These are phyloP conservation scores for Eudyptes chrysolophus DNA, from an alignment of 2,113 vertebrate genomes.

Conservation along the genomic window DNA sequence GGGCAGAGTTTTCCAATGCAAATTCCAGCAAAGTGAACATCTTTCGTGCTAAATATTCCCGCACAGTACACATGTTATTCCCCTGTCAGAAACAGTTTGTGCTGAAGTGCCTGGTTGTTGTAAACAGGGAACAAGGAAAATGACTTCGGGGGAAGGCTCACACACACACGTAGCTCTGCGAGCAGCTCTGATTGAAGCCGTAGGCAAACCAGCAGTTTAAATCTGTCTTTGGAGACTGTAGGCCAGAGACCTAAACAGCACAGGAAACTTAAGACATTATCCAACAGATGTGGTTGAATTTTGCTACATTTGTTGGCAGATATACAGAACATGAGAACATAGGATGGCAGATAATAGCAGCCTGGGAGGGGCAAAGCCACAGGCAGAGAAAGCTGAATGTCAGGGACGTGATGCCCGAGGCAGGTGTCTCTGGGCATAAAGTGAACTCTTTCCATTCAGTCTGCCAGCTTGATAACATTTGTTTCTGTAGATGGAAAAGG, in stretches of 20 bases:
- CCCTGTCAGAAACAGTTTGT: constrained; percentile 22
- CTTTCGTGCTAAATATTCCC: neutral
- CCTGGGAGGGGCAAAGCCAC: neutral
- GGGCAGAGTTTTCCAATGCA: constrained; percentile 12
- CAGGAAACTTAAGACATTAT: neutral
- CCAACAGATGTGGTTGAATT: constrained; percentile 36
- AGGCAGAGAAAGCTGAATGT: constrained; percentile 39
- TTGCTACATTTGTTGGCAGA: constrained; percentile 20
- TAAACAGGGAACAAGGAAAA: constrained; percentile 18
- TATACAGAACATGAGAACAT: neutral
- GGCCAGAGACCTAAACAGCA: neutral
- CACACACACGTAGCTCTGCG: neutral
- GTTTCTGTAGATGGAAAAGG: neutral
- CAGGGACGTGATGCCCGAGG: neutral
- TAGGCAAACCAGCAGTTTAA: constrained; percentile 9
- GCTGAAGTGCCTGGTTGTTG: neutral
- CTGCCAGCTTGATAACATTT: neutral
- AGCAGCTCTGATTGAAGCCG: neutral
- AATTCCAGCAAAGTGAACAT: constrained; percentile 37
- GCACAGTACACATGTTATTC: constrained; percentile 13
- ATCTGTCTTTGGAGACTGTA: neutral
- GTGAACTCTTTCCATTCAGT: neutral
- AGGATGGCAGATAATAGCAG: neutral
- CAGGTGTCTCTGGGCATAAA: neutral
- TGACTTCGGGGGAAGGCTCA: neutral